Percentiles rank a stretch among this genome's conserved stretches.
Conservation (phyloP, 2,888 invertebrate genomes). For the Pseudoips prasinana region DNA sequence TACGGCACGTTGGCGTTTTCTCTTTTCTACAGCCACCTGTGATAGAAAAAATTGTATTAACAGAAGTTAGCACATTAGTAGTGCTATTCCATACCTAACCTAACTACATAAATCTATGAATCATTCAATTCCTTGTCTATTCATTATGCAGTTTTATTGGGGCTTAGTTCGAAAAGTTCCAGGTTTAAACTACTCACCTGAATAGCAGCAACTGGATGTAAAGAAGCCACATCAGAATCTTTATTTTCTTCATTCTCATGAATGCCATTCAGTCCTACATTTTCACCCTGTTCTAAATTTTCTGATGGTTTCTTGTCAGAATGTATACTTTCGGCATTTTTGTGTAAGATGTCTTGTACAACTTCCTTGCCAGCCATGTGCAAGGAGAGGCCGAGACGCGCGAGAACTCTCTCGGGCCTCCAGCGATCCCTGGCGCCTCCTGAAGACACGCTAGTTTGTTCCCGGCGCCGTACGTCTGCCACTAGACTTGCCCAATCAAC, state of each 20-base stretch:
- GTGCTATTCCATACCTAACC: too few relatives aligned
- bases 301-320: slow-evolving; percentile 39
- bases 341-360: slow-evolving; percentile 61
- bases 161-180: too few relatives aligned
- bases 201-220: slow-evolving; percentile 81
- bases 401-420: slow-evolving; percentile 90
- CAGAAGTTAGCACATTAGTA: too few relatives aligned
- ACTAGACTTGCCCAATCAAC: slow-evolving; percentile 97
- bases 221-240: slow-evolving; percentile 50
- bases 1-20: slow-evolving; percentile 83
- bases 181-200: too few relatives aligned
- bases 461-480: slow-evolving; percentile 85
- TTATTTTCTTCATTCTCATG: slow-evolving; percentile 39
- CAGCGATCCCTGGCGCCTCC: slow-evolving; percentile 88
- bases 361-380: slow-evolving; percentile 86
- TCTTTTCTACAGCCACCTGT: slow-evolving; percentile 84
- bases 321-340: slow-evolving; percentile 51
- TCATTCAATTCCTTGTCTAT: slow-evolving; percentile 4
- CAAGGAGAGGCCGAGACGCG: slow-evolving; percentile 90
- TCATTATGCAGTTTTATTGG: too few relatives aligned
- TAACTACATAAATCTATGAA: too few relatives aligned
- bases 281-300: slow-evolving; percentile 35
- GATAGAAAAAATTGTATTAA: slow-evolving; percentile 9
- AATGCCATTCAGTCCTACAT: slow-evolving; percentile 52
- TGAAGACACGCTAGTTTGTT: slow-evolving; percentile 68